phyloP scores from a whole-genome alignment of 2,113 vertebrate genomes.

The Burhinus bistriatus region DNA sequence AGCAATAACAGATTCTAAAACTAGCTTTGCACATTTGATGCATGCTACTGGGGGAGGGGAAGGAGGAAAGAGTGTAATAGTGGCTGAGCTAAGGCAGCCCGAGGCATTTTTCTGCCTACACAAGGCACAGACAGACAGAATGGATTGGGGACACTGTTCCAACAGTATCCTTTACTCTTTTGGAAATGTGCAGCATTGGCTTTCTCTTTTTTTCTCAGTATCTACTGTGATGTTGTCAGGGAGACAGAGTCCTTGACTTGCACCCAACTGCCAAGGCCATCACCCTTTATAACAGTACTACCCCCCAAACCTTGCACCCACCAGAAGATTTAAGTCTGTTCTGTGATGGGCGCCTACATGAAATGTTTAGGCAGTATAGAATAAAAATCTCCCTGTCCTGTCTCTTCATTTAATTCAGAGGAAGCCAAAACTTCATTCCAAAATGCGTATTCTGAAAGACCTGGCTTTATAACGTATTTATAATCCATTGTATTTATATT shows the following conservation, averaged over 20 bases:
- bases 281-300: neutral
- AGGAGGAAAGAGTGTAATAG: conserved; percentile 2
- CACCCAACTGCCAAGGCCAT: neutral
- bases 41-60: conserved; percentile 7
- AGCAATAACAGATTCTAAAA: conserved; percentile 33
- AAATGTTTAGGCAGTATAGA: neutral
- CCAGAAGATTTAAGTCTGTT: neutral
- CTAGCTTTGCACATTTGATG: conserved; percentile 19
- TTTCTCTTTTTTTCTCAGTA: conserved; percentile 5
- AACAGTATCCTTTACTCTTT: conserved; percentile 36
- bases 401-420: neutral
- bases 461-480: neutral
- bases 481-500: neutral
- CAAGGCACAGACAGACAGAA: conserved; percentile 50
- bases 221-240: neutral
- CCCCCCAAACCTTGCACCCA: neutral
- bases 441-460: neutral
- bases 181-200: conserved; percentile 17
- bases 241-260: neutral
- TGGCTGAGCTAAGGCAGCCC: conserved; percentile 43
- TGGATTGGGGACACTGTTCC: conserved; percentile 17
- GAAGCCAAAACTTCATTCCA: neutral
- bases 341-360: neutral
- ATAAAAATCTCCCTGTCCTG: neutral
- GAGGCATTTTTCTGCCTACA: conserved; percentile 54